Base-by-base conservation (phyloP, 2,797 vertebrate species). In the Austrolebias charrua region DNA sequence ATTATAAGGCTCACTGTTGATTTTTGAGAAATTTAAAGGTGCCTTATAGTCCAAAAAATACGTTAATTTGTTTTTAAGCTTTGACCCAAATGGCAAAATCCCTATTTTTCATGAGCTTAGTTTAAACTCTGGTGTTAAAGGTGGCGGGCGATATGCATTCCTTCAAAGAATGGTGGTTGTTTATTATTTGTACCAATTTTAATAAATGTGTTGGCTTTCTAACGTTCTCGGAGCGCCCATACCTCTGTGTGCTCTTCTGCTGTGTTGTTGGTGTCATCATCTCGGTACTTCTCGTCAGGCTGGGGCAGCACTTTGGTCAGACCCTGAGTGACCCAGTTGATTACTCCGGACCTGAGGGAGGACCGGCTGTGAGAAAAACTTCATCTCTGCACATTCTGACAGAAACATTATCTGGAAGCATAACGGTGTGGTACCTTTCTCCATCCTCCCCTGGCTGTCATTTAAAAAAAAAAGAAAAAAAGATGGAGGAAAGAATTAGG, bases 271-370 rank as follows among this genome's bases (percentile, higher is more conserved):
- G 15, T 6, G 11, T 18, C 3, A 0, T 13, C 63, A 55, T 89
- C 83, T 68, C 54, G 88, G 3, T 91, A 91, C 75, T 93, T 94
- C 0, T 85, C 90, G 14, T 93, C 92, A 53, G 95, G 92, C 76
- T 96, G 95, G 0, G 97, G 96, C 28, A 98, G 63, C 18, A 96
- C 91, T 71, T 92, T 95, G 68, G 89, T 93, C 18, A 97, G 90
- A 64, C 93, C 94, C 59, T 95, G 94, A n/a, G 90, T 72, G 7
- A 98, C 89, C 95, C 96, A 98, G 54, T 19, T 78, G 1, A 96
- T 84, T 33, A 97, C 84, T 2, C 91, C 88, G 0, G 86, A 6
- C 82, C 95, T 98, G 77, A 1, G 0, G 62, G 42, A 50, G 49
- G 55, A 76, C 60, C 40, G 35, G 0, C 2, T 4, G 1, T 24